These are phyloP conservation scores for Hyperoodon ampullatus DNA, from an alignment of 2,113 vertebrate genomes.

Conservation along the genomic window DNA sequence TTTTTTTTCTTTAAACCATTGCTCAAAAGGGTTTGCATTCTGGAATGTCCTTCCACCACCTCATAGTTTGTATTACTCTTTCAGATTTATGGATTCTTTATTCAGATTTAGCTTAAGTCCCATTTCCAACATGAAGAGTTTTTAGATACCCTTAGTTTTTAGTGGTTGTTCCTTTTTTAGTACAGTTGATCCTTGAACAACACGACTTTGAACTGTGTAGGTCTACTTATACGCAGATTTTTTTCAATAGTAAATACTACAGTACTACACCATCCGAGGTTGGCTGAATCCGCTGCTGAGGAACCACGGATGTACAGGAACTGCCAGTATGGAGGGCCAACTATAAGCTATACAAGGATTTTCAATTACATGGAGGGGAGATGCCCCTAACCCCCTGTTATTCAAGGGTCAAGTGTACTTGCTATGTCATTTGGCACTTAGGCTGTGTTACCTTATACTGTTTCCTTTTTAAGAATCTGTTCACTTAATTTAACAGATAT, in stretches of 20 bases:
- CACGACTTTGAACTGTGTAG: neutral
- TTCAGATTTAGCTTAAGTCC: neutral
- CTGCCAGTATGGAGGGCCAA: neutral
- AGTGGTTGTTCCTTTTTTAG: neutral
- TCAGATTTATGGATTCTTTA: constrained; percentile 22
- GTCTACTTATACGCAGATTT: neutral
- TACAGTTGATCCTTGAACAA: neutral
- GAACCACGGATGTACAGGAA: neutral
- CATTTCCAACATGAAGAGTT: neutral
- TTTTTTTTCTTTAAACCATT: neutral
- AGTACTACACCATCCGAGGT: neutral
- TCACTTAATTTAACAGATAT: neutral
- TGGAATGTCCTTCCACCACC: neutral
- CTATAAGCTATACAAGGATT: neutral
- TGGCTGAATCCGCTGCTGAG: neutral
- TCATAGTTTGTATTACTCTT: constrained; percentile 25
- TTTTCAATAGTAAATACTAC: neutral
- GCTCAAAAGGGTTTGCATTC: neutral
- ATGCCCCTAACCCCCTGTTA: neutral
- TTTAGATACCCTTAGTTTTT: neutral
- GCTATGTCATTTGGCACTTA: neutral
- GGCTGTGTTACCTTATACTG: neutral
- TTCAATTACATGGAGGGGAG: neutral
- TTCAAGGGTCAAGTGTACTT: neutral
- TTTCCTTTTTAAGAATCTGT: constrained; percentile 2